A percentile compares a stretch with the other conserved stretches of the same genome.
Conservation (phyloP, 1,140 invertebrate species). For the Neodiprion virginianus region DNA sequence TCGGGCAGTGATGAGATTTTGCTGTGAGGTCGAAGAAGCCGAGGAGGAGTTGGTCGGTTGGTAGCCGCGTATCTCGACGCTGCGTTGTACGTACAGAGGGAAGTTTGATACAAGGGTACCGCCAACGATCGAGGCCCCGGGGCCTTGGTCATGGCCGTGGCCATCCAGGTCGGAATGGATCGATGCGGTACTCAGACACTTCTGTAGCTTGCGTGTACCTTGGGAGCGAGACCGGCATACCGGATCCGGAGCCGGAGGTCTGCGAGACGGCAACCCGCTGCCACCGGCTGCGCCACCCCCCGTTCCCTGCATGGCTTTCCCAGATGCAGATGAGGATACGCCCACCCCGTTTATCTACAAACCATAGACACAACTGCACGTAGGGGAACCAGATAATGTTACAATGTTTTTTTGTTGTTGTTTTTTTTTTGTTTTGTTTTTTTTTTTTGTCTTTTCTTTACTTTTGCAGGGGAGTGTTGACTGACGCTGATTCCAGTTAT, state of each 20-base stretch:
- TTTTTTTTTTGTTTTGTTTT: not conserved
- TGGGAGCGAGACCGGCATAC: constrained; percentile 81
- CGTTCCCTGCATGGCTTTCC: constrained; percentile 30
- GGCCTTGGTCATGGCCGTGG: constrained; percentile 48
- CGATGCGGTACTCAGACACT: constrained; percentile 80
- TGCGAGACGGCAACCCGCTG: constrained; percentile 41
- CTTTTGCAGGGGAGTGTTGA: too few relatives aligned
- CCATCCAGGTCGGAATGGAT: constrained; percentile 72
- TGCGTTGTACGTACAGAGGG: constrained; percentile 64
- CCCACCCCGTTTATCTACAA: constrained; percentile 83
- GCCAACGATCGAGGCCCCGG: constrained; percentile 46
- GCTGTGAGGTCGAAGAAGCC: constrained; percentile 56
- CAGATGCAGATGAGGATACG: constrained; percentile 61
- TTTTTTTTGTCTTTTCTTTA: too few relatives aligned
- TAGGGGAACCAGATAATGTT: constrained; percentile 2
- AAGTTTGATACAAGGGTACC: constrained; percentile 56
- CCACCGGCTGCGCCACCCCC: constrained; percentile 39
- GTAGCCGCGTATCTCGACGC: constrained; percentile 61
- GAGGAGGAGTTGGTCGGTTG: constrained; percentile 40
- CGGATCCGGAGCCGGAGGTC: constrained; percentile 53
- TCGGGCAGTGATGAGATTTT: constrained; percentile 69
- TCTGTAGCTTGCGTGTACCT: constrained; percentile 89
- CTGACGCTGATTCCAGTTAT: too few relatives aligned
- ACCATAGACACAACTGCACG: constrained; percentile 34
- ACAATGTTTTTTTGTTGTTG: not conserved